Evolutionary conservation across 2,888 invertebrate genomes (phyloP), one percentile per base, ranked within the genome.

Genomic region (Ormyrus nitidulus): DNA sequence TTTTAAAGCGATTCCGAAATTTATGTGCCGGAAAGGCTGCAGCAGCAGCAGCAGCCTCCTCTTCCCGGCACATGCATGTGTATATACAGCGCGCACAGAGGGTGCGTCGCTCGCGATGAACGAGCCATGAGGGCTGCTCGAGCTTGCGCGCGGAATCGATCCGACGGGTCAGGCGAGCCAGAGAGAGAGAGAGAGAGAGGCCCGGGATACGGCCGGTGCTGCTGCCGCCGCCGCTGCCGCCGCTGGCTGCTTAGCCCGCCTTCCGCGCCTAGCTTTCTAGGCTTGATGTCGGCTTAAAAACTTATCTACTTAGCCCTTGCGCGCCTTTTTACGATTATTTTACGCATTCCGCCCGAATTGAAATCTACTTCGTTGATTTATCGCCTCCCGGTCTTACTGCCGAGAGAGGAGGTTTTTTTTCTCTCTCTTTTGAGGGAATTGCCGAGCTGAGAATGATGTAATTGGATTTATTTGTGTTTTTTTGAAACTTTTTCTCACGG

Each of bases 141-240:
- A 56, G n/a, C 56, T n/a, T n/a, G 56, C n/a, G n/a, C 10, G 56
- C 9, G 83, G 70, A 86, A 86, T 86, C 87, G 86, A 87, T 86
- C 84, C 75, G 48, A 9, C 61, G 65, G 64, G 51, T 61, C 49
- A 44, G 46, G 64, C 11, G 48, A 9, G 58, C 49, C 59, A 61
- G 71, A 7, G 48, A 9, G 58, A 59, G 71, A 61, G 71, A 61
- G 61, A 9, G 49, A 56, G 69, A 54, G 54, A n/a, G 51, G 64
- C 51, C 59, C 66, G 53, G 49, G 48, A 51, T 79, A 84, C 83
- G 84, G 82, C 80, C 71, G 82, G 77, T 79, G 70, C 49, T 34
- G 56, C 49, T 62, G 69, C 73, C 77, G 76, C 70, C 62, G 51
- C 77, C 56, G 34, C 59, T 0, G 54, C 66, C 51, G 59, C 46